Evolutionary conservation across 1,140 invertebrate species (phyloP).

Genomic region (Penaeus indicus): DNA sequence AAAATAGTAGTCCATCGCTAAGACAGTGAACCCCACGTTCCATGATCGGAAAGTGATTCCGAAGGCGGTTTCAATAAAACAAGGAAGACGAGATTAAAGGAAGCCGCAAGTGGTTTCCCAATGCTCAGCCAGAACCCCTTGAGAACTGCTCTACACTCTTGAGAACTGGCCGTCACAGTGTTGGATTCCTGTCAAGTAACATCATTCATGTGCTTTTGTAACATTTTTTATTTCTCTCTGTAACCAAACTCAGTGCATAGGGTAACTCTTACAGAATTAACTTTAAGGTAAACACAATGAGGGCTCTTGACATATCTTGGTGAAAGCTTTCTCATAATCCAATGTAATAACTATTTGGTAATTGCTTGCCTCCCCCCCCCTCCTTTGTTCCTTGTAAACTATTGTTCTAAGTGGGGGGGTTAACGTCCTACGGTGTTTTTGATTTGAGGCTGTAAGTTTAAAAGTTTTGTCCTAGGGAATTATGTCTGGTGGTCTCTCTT

Average conservation of each 20-base stretch:
- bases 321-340: conserved; percentile 31
- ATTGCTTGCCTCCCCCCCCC: conserved; percentile 31
- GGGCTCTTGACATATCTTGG: conserved; percentile 5
- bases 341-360: conserved; percentile 24
- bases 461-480: too few relatives aligned
- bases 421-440: conserved; percentile 16
- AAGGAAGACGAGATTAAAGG: too few relatives aligned
- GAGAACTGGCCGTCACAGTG: too few relatives aligned
- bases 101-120: too few relatives aligned
- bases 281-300: too few relatives aligned
- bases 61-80: too few relatives aligned
- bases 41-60: too few relatives aligned
- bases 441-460: conserved; percentile 24
- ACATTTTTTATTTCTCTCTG: conserved; percentile 23
- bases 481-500: too few relatives aligned
- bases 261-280: conserved; percentile 19
- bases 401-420: conserved; percentile 15
- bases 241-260: conserved; percentile 35
- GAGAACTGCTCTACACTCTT: too few relatives aligned
- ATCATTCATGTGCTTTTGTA: conserved; percentile 47
- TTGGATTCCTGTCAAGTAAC: not conserved
- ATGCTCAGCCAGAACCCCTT: too few relatives aligned
- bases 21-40: too few relatives aligned
- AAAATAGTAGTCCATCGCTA: too few relatives aligned
- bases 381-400: conserved; percentile 33